Base-by-base conservation (phyloP, 2,113 vertebrate species). In the Chloropsis hardwickii region DNA sequence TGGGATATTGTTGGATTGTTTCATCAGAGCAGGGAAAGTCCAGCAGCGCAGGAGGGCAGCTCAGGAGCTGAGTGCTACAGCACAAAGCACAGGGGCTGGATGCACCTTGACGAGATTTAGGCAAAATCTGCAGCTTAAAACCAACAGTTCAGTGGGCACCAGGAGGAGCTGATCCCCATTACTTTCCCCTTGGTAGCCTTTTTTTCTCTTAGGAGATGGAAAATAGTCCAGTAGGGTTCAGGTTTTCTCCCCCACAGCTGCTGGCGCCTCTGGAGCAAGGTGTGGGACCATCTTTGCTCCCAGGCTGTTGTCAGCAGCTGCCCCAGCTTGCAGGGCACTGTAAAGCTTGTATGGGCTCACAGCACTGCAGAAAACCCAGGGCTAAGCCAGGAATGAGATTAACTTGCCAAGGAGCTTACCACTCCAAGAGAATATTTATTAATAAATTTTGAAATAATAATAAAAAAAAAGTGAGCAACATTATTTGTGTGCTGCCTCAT, bases 181-280 rank as follows among this genome's bases (percentile, higher is more conserved):
- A 5, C 23, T 61, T 83, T 86, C 37, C 48, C 28, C 14, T 61
- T 11, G 13, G 6, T 14, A 17, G 47, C 17, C 9, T 39, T 62
- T 90, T 89, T 89, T 44, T 27, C 44, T 66, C 14, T 22, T 53
- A 37, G 24, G 56, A 81, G 60, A 37, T 18, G 40, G 67, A 58
- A 81, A 81, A 62, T 5, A 67, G 56, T 37, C 71, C 60, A 66
- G 42, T 29, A 25, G 69, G 15, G 25, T 39, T 50, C 42, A 74
- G 76, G 14, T 54, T 70, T 66, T 51, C 24, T 22, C 29, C 33
- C 35, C 27, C 22, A 3, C 9, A n/a, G 33, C n/a, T 54, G 28
- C 65, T 44, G 80, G 33, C 42, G 14, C 16, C 42, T 45, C 74
- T 45, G 29, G 56, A 65, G 27, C 42, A 10, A 0, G 0, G 14